Percentiles rank a stretch among this genome's conserved stretches.
phyloP scores from a whole-genome alignment of 1,140 invertebrate genomes.

The Philaenus spumarius region DNA sequence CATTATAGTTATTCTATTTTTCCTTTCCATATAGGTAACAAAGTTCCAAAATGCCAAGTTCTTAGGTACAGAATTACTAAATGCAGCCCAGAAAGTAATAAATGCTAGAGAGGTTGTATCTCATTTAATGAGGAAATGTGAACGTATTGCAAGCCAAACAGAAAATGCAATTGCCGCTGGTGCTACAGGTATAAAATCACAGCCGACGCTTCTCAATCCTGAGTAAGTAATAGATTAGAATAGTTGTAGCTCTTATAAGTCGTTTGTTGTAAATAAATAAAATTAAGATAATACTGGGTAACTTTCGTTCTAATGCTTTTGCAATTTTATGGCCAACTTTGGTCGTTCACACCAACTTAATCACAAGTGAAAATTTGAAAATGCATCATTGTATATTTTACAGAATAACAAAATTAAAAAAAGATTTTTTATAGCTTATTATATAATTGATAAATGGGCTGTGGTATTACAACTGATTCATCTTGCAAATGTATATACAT shows the following conservation, averaged over 20 bases:
- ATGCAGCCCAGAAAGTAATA: conserved; percentile 61
- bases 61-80: conserved; percentile 61
- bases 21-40: conserved; percentile 42
- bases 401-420: no score
- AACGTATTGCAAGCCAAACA: conserved; percentile 58
- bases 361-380: no score
- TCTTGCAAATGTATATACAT: no score
- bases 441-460: no score
- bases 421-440: no score
- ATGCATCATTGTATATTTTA: no score
- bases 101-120: conserved; percentile 61
- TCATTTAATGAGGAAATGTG: conserved; percentile 67
- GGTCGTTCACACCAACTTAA: no score
- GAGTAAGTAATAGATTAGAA: conserved; percentile 43
- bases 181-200: conserved; percentile 52
- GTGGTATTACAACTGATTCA: no score
- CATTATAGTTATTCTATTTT: background rate
- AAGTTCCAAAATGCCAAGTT: conserved; percentile 62
- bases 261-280: no score
- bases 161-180: conserved; percentile 66
- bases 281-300: no score
- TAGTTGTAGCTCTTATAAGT: background rate
- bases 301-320: no score
- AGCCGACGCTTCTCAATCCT: conserved; percentile 51
- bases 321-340: no score